Conservation (phyloP, 1,140 invertebrate species). For the Lasaia peninsularis region DNA sequence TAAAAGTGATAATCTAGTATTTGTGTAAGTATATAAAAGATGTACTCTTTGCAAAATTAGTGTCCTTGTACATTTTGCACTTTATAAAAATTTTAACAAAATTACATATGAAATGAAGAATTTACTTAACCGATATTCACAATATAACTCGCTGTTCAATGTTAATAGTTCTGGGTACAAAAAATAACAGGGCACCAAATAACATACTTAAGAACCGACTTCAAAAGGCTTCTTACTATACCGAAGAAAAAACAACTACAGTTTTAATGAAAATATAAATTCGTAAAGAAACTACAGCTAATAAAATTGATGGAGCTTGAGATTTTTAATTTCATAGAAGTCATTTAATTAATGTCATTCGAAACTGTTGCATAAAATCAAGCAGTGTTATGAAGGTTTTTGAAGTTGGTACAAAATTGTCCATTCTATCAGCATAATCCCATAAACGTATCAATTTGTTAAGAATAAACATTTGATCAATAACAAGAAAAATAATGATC, state of each 20-base stretch:
- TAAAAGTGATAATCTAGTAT: no score
- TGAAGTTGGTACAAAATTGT: neutral
- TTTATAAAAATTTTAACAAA: neutral
- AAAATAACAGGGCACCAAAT: neutral
- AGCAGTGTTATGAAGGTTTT: neutral
- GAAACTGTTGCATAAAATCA: no score
- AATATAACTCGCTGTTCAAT: neutral
- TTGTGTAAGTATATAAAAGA: no score
- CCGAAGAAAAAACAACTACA: neutral
- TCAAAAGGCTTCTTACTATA: neutral
- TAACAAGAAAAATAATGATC: neutral
- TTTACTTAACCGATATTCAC: neutral
- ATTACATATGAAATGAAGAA: neutral
- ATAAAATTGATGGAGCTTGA: no score
- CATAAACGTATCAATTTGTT: neutral
- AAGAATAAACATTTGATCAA: neutral
- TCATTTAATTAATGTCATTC: no score
- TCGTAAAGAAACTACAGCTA: neutral
- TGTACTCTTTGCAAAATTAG: no score
- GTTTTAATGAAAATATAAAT: slow-evolving; percentile 1
- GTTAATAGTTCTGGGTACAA: neutral
- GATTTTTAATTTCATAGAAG: no score
- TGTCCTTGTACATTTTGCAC: no score
- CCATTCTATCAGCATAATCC: neutral
- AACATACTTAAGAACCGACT: neutral